Evolutionary conservation across 2,113 vertebrate species (phyloP).

Genomic region (Fregetta grallaria): DNA sequence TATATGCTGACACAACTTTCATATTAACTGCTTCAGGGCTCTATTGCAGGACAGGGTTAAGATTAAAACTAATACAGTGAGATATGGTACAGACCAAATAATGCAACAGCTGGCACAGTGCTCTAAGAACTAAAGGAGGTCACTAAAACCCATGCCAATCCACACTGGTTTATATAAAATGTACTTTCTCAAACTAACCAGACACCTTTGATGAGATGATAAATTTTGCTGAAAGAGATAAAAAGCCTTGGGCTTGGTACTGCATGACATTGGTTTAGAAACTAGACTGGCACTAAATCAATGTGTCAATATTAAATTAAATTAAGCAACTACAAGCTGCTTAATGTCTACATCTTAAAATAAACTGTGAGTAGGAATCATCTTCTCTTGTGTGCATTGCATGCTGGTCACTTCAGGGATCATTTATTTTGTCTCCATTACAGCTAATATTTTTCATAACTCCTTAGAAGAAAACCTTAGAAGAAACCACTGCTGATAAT

Average conservation of each 20-base stretch:
- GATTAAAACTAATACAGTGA: neutral
- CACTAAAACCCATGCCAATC: neutral
- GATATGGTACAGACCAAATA: neutral
- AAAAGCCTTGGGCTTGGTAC: neutral
- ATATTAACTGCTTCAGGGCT: neutral
- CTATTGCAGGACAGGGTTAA: neutral
- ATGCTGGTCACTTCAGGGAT: neutral
- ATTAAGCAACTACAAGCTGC: neutral
- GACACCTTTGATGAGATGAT: neutral
- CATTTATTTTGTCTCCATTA: neutral
- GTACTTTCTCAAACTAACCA: neutral
- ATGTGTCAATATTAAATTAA: slow-evolving; percentile 4
- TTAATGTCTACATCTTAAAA: neutral
- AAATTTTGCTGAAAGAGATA: slow-evolving; percentile 1
- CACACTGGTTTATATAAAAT: neutral
- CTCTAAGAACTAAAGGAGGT: neutral
- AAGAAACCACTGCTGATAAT: neutral
- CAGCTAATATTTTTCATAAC: neutral
- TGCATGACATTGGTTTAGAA: neutral
- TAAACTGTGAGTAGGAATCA: neutral
- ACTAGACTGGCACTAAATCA: neutral
- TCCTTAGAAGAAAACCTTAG: neutral
- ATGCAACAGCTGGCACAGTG: neutral
- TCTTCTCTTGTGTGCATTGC: neutral
- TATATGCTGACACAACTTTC: neutral